A percentile compares a stretch with the other conserved stretches of the same genome.
Conservation (phyloP, 2,888 invertebrate species). For the Scaptomyza parva region DNA sequence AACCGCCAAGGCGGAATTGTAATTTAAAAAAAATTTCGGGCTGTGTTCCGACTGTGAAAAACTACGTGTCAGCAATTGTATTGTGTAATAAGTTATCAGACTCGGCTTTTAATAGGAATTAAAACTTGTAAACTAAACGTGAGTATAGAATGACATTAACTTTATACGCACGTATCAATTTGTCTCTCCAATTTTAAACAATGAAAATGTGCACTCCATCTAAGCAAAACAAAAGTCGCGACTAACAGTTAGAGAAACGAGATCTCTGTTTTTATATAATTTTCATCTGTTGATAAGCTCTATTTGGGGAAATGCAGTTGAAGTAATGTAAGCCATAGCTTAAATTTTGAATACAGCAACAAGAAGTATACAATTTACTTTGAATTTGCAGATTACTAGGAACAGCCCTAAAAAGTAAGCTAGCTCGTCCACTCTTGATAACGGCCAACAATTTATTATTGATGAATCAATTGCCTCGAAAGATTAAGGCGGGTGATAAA, state of each 20-base stretch:
- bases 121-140: slow-evolving; percentile 7
- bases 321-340: not conserved
- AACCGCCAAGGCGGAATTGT: not conserved
- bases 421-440: slow-evolving; percentile 25
- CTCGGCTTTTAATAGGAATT: slow-evolving; percentile 30
- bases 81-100: slow-evolving; percentile 15
- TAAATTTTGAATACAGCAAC: slow-evolving; percentile 10
- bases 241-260: slow-evolving; percentile 22
- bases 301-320: not conserved
- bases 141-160: not conserved
- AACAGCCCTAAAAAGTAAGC: slow-evolving; percentile 10
- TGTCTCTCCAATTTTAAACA: slow-evolving; percentile 5
- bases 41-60: slow-evolving; percentile 6
- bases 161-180: slow-evolving; percentile 7
- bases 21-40: not conserved
- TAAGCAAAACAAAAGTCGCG: slow-evolving; percentile 11
- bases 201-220: slow-evolving; percentile 18
- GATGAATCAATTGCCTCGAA: slow-evolving; percentile 57
- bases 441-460: slow-evolving; percentile 5
- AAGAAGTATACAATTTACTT: slow-evolving; percentile 6
- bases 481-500: slow-evolving; percentile 44
- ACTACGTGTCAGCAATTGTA: too few species aligned
- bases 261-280: slow-evolving; percentile 28
- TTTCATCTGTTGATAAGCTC: slow-evolving; percentile 17
- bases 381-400: slow-evolving; percentile 34